These are phyloP conservation scores for Lypha dubia DNA, from an alignment of 2,888 invertebrate genomes.

Conservation along the genomic window DNA sequence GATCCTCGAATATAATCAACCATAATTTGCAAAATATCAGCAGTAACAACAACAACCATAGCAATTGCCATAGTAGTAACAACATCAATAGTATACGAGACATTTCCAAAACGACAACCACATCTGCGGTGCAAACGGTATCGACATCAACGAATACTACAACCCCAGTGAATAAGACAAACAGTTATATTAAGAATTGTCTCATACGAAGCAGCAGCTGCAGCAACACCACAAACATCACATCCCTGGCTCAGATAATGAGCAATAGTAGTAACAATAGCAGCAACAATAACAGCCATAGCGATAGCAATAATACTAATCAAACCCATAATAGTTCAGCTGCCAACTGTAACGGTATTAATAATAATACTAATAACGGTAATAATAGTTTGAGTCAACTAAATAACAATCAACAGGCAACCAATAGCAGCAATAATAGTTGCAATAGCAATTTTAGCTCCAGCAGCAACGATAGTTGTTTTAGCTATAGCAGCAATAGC, in stretches of 20 bases:
- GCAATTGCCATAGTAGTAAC: slow-evolving; percentile 65
- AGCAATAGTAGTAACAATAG: slow-evolving; percentile 79
- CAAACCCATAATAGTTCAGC: slow-evolving; percentile 39
- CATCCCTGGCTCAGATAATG: slow-evolving; percentile 80
- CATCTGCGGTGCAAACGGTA: slow-evolving; percentile 72
- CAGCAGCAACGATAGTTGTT: slow-evolving; percentile 73
- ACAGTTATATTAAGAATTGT: slow-evolving; percentile 80
- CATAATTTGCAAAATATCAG: slow-evolving; percentile 63
- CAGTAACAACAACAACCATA: slow-evolving; percentile 43
- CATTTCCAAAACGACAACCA: slow-evolving; percentile 46
- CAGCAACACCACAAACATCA: slow-evolving; percentile 80
- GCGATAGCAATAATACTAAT: slow-evolving; percentile 78
- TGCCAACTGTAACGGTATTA: slow-evolving; percentile 75
- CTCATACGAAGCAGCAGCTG: slow-evolving; percentile 81
- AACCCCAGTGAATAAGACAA: slow-evolving; percentile 75
- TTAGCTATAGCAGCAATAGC: slow-evolving; percentile 76
- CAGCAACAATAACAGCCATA: slow-evolving; percentile 76
- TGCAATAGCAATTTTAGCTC: slow-evolving; percentile 75
- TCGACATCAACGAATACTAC: slow-evolving; percentile 75
- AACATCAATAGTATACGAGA: slow-evolving; percentile 58
- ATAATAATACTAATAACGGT: slow-evolving; percentile 76
- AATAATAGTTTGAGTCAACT: slow-evolving; percentile 72
- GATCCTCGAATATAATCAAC: slow-evolving; percentile 65
- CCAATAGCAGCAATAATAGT: slow-evolving; percentile 76
- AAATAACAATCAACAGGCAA: slow-evolving; percentile 78